Evolutionary conservation across 2,113 vertebrate genomes (phyloP).

Genomic region (Myotis yumanensis): DNA sequence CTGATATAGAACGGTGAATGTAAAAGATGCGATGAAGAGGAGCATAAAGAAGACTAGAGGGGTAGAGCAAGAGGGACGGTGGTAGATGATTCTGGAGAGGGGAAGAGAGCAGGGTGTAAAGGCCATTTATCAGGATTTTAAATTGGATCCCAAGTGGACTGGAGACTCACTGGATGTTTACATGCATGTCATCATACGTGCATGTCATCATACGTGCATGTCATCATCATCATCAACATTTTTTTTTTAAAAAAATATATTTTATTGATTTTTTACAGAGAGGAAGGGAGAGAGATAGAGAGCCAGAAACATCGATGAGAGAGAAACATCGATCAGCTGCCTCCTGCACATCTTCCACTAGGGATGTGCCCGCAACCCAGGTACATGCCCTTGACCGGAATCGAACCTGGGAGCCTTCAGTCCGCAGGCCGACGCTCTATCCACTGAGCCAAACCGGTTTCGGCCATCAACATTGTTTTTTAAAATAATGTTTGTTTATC

Average conservation of each 20-base stretch:
- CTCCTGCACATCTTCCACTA: no score
- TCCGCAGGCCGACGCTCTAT: no score
- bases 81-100: background rate
- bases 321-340: no score
- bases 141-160: background rate
- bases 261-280: no score
- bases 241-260: background rate
- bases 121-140: background rate
- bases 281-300: no score
- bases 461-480: background rate
- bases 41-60: background rate
- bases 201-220: background rate
- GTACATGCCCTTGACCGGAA: no score
- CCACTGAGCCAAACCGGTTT: no score
- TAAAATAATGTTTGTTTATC: background rate
- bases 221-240: background rate
- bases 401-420: no score
- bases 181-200: background rate
- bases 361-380: no score
- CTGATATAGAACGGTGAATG: background rate
- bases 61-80: background rate
- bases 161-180: background rate
- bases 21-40: background rate
- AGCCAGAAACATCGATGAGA: no score
- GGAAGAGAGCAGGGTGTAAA: background rate